These are phyloP conservation scores for Homarus gammarus DNA, from an alignment of 2,888 invertebrate genomes.

Conservation along the genomic window DNA sequence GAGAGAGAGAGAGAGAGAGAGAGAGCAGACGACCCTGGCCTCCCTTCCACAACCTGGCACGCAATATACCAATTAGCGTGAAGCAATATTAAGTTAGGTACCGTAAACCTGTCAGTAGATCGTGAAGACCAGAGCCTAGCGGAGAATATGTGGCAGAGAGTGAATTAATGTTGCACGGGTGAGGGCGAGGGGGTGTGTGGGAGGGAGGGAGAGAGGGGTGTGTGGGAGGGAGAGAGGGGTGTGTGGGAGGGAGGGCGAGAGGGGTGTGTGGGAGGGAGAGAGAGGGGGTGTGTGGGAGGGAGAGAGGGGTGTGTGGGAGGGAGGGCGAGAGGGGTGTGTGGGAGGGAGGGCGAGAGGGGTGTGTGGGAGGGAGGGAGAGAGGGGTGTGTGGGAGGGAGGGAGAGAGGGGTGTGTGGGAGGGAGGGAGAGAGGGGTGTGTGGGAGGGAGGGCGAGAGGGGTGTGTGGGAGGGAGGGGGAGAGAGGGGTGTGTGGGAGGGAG, in stretches of 20 bases:
- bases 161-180: no score
- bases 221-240: no score
- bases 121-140: no score
- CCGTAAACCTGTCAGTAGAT: no score
- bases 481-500: not conserved
- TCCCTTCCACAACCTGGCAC: no score
- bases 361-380: not conserved
- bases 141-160: no score
- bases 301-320: no score
- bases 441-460: not conserved
- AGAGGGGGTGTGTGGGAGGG: not conserved
- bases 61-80: no score
- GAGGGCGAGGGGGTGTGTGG: not conserved
- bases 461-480: slow-evolving; percentile 3
- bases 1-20: slow-evolving; percentile 24
- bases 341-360: not conserved
- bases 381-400: not conserved
- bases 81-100: no score
- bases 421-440: not conserved
- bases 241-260: no score
- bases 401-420: not conserved
- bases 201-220: not conserved
- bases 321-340: no score
- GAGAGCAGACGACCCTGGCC: not conserved
- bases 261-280: no score